Evolutionary conservation across 2,888 invertebrate genomes (phyloP), one percentile per base, ranked within the genome.

Genomic region (Temnothorax ravouxi): DNA sequence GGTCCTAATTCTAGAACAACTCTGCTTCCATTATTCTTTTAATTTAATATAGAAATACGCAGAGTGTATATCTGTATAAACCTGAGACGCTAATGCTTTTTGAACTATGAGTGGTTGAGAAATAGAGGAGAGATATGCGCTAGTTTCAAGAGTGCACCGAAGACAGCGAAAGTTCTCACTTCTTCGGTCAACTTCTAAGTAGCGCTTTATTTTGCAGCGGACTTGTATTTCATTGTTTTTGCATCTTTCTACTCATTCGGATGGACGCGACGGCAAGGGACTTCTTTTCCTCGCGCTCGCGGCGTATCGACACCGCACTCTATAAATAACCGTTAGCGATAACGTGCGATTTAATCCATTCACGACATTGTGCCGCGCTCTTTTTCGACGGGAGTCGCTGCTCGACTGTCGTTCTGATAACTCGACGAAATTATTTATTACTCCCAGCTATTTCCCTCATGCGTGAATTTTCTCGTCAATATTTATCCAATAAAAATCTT

Each of bases 311-410:
- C 72, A 61, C 34, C 13, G 47, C 38, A 21, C 50, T 80, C 72
- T 80, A 80, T 72, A 80, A 80, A 80, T 80, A 80, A 80, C 79
- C 25, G 47, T 71, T 47, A 38, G 59, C 59, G 79, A 80, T 80
- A 80, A 80, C 72, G 13, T 38, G 15, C 50, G 59, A 72, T 80
- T 79, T 80, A 80, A 80, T 80, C 47, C 59, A 61, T 25, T 71
- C 38, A 47, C 38, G 59, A 71, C 79, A 71, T 50, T 38, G n/a
- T 44, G 21, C 38, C 29, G 34, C 15, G 18, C 18, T 75, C 52
- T 80, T 82, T 84, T 87, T 87, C 71, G 62, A 67, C 75, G 59
- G 29, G 18, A 67, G 21, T 56, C 67, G 41, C 15, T 25, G 52
- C 79, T 29, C 34, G 21, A 18, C 18, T 29, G 5, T 29, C 34